These are phyloP conservation scores for Saguinus imperator DNA, from an alignment of 2,113 vertebrate species.

Conservation along the genomic window DNA sequence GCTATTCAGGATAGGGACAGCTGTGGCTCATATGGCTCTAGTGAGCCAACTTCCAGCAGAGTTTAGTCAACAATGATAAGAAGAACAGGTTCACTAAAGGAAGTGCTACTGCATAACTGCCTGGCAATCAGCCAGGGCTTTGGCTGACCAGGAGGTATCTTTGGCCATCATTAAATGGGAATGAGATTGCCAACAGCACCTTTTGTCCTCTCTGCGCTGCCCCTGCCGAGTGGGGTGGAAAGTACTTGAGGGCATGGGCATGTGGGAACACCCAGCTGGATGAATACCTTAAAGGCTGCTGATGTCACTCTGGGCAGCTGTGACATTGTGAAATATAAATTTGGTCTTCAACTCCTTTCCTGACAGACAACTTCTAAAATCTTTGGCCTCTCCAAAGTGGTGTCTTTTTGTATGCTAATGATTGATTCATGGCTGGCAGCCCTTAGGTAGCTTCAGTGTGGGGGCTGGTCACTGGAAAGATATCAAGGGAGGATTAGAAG, in stretches of 20 bases:
- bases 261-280: not conserved
- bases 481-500: not conserved
- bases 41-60: not conserved
- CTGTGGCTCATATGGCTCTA: not conserved
- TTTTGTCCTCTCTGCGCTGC: not conserved
- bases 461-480: not conserved
- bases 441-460: not conserved
- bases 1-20: not conserved
- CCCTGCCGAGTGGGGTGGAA: not conserved
- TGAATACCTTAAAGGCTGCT: not conserved
- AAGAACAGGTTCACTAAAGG: slow-evolving; percentile 40
- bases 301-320: not conserved
- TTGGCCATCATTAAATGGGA: slow-evolving; percentile 6
- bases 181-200: not conserved
- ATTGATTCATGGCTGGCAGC: not conserved
- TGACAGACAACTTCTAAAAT: not conserved
- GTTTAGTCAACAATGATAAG: slow-evolving; percentile 46
- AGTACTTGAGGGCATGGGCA: not conserved
- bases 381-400: not conserved
- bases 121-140: not conserved
- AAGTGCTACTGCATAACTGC: not conserved
- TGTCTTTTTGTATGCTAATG: not conserved
- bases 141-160: not conserved
- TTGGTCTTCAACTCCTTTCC: not conserved
- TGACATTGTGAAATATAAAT: not conserved